A percentile compares a stretch with the other conserved stretches of the same genome.
These are phyloP conservation scores for Melolontha melolontha DNA, from an alignment of 2,888 invertebrate species.

Conservation along the genomic window DNA sequence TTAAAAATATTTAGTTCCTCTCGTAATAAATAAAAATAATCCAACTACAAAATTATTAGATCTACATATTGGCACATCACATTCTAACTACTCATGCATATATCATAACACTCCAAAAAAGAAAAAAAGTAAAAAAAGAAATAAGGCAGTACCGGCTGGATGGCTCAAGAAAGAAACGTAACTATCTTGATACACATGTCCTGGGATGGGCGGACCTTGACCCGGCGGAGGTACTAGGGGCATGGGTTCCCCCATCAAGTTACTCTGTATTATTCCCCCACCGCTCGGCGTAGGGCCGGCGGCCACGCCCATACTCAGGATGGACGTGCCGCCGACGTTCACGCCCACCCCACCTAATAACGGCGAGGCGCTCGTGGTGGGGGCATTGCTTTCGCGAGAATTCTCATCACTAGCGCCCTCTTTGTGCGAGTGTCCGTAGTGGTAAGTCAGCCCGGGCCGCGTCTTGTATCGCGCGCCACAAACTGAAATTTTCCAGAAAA, in stretches of 20 bases:
- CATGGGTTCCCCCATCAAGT: slow-evolving; percentile 55
- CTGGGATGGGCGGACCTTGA: slow-evolving; percentile 58
- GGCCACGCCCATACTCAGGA: slow-evolving; percentile 44
- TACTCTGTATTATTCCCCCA: slow-evolving; percentile 42
- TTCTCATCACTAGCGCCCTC: slow-evolving; percentile 69
- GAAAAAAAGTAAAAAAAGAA: slow-evolving; percentile 55
- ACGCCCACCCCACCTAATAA: slow-evolving; percentile 45
- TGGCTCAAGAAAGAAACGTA: slow-evolving; percentile 77
- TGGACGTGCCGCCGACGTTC: slow-evolving; percentile 49
- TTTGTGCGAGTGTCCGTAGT: slow-evolving; percentile 92
- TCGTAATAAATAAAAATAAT: slow-evolving; percentile 29
- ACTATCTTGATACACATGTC: slow-evolving; percentile 74
- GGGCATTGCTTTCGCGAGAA: slow-evolving; percentile 64
- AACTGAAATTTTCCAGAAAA: slow-evolving; percentile 72
- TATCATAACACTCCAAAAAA: slow-evolving; percentile 57
- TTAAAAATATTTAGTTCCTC: slow-evolving; percentile 12
- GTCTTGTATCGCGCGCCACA: slow-evolving; percentile 98
- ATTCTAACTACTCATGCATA: slow-evolving; percentile 60
- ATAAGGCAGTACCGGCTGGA: slow-evolving; percentile 67
- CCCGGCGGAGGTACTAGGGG: slow-evolving; percentile 57
- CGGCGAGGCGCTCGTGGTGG: slow-evolving; percentile 59
- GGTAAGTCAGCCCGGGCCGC: slow-evolving; percentile 94
- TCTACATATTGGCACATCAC: slow-evolving; percentile 41
- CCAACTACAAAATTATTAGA: slow-evolving; percentile 34
- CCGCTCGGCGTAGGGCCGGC: slow-evolving; percentile 44